These are phyloP conservation scores for Meteorus colon DNA, from an alignment of 2,888 invertebrate genomes.

Conservation along the genomic window DNA sequence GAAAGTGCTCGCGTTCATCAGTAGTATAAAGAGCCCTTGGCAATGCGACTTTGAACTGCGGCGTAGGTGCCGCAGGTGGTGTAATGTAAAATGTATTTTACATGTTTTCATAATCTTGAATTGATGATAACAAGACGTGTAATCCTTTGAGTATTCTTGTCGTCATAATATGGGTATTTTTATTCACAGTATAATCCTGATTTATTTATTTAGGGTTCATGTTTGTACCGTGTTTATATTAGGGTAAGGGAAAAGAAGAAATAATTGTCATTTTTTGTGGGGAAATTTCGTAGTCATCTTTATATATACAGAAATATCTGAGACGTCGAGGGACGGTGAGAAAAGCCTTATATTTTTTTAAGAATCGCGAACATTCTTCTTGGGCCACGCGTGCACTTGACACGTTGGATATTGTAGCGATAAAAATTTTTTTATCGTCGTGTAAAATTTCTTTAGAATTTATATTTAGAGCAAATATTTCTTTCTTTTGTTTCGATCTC, in stretches of 20 bases:
- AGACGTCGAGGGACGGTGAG: not conserved
- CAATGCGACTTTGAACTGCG: constrained; percentile 40
- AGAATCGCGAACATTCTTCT: constrained; percentile 20
- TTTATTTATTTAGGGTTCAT: not conserved
- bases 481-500: not conserved
- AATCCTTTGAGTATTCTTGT: constrained; percentile 8
- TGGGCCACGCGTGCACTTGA: constrained; percentile 23
- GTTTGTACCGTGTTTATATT: not conserved
- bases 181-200: not conserved
- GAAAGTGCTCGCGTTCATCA: constrained; percentile 27
- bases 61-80: constrained; percentile 29
- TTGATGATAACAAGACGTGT: constrained; percentile 44
- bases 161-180: constrained; percentile 10
- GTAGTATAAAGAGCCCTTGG: constrained; percentile 26
- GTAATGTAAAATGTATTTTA: constrained; percentile 45
- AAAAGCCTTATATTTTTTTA: not conserved
- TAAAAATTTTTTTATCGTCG: constrained; percentile 34
- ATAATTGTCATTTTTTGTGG: not conserved
- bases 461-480: not conserved
- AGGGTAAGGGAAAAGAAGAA: not conserved
- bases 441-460: constrained; percentile 4
- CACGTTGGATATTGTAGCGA: constrained; percentile 18
- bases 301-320: not conserved
- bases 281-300: not conserved
- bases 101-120: constrained; percentile 50